A percentile compares a stretch with the other conserved stretches of the same genome.
Conservation (phyloP, 2,113 vertebrate species). For the Thalassarche chlororhynchos region DNA sequence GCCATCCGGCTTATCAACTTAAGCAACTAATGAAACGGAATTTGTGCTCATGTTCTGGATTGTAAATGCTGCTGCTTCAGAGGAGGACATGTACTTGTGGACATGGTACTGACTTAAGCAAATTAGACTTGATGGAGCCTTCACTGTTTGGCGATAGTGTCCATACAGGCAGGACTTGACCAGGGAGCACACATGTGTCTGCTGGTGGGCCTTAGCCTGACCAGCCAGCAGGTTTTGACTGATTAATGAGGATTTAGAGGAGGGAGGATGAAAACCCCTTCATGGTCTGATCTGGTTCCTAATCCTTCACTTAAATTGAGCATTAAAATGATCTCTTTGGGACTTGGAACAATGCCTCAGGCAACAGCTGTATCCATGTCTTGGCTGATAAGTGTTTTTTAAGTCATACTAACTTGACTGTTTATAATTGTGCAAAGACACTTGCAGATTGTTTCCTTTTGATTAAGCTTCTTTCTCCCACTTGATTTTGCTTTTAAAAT, state of each 20-base stretch:
- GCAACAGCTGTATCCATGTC: neutral
- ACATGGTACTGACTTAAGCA: neutral
- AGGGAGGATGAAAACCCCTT: neutral
- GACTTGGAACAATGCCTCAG: neutral
- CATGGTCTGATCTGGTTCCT: neutral
- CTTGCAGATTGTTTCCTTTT: neutral
- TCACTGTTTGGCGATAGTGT: fast-evolving
- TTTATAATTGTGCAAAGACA: neutral
- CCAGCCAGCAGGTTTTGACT: neutral
- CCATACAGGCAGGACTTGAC: neutral
- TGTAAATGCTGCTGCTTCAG: neutral
- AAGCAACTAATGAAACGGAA: neutral
- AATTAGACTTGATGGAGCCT: neutral
- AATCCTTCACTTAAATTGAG: neutral
- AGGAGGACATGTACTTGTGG: neutral
- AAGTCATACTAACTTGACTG: neutral
- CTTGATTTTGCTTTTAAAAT: neutral
- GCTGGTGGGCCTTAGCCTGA: neutral
- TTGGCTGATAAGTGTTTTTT: neutral
- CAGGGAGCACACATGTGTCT: fast-evolving
- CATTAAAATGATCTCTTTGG: neutral
- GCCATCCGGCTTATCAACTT: neutral
- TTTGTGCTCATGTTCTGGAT: neutral
- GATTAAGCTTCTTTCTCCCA: neutral
- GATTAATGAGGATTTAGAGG: neutral